phyloP scores from a whole-genome alignment of 2,797 vertebrate genomes.

The Crax fasciolata region DNA sequence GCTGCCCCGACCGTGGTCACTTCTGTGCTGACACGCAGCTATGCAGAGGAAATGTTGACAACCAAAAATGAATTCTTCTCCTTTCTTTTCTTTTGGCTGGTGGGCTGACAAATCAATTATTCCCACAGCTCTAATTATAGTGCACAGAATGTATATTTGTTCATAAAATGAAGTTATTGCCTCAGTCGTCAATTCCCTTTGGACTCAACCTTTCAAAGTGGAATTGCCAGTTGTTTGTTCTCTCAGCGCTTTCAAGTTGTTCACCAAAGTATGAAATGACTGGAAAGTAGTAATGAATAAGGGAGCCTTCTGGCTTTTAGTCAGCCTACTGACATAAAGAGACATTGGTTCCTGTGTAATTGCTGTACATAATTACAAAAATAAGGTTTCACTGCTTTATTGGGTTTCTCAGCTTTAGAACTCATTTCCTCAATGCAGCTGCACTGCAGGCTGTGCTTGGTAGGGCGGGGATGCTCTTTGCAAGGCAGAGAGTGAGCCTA shows the following conservation, averaged over 20 bases:
- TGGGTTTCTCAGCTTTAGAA: background rate
- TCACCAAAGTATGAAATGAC: slow-evolving; percentile 54
- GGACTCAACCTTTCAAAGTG: slow-evolving; percentile 44
- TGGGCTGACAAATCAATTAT: background rate
- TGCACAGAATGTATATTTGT: slow-evolving; percentile 13
- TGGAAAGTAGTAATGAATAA: slow-evolving; percentile 32
- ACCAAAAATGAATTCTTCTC: background rate
- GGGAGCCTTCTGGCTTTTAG: slow-evolving; percentile 48
- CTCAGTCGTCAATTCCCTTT: background rate
- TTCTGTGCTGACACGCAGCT: accelerated
- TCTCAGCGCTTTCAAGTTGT: slow-evolving; percentile 57
- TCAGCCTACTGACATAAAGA: slow-evolving; percentile 8
- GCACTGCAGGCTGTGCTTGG: background rate
- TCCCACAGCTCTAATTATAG: slow-evolving; percentile 33
- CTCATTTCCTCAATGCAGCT: background rate
- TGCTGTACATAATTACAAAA: slow-evolving; percentile 35
- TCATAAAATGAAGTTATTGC: slow-evolving; percentile 9
- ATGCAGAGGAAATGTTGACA: background rate
- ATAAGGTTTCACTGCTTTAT: background rate
- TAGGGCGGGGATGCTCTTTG: background rate
- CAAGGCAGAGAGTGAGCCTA: background rate
- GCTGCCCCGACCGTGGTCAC: background rate
- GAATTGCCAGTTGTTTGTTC: slow-evolving; percentile 45
- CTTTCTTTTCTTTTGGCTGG: background rate
- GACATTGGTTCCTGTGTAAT: slow-evolving; percentile 35